Evolutionary conservation across 2,888 invertebrate species (phyloP), one percentile per base, ranked within the genome.

Genomic region (Hyposoter dolosus): DNA sequence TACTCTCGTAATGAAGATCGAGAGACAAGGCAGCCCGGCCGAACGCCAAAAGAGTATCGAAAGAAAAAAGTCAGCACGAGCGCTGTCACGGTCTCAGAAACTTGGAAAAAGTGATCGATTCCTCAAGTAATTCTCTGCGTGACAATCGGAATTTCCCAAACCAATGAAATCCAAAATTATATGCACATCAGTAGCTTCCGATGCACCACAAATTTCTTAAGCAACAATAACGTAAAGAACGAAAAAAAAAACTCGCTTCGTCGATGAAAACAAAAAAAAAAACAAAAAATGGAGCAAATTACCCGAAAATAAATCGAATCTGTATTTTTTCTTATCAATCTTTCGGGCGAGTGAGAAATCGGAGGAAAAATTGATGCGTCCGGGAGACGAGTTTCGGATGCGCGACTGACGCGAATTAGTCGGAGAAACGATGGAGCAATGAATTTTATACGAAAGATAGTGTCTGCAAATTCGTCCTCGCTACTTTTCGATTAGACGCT

Each of bases 401-500:
- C 68, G 28, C 84, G 76, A 82, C 65, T 40, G 80, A 81, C 72
- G 56, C 32, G 65, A 76, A 75, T 75, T 50, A 72, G 60, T 43
- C 74, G 40, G 69, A 71, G 17, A 19, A 71, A 75, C 65, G 82
- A 47, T 40, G 53, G 60, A 56, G 66, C 75, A 60, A 74, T 80
- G 86, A 86, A 86, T 86, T 86, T 85, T 86, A 83, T 86, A 86
- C 50, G 15, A 15, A 35, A 43, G 66, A 43, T 17, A 83, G 56
- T 68, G 74, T 78, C 80, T 76, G 79, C 71, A 56, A 85, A 85
- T 82, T 71, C 32, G 85, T 75, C 71, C 82, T 75, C 79, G 85
- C 75, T 47, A 28, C 17, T 53, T 15, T 12, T 74, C 74, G 32
- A 63, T 78, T 74, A 69, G 56, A 40, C 60, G 83, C 45, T 76